Evolutionary conservation across 2,888 invertebrate species (phyloP).

Genomic region (Drosophila incognita): DNA sequence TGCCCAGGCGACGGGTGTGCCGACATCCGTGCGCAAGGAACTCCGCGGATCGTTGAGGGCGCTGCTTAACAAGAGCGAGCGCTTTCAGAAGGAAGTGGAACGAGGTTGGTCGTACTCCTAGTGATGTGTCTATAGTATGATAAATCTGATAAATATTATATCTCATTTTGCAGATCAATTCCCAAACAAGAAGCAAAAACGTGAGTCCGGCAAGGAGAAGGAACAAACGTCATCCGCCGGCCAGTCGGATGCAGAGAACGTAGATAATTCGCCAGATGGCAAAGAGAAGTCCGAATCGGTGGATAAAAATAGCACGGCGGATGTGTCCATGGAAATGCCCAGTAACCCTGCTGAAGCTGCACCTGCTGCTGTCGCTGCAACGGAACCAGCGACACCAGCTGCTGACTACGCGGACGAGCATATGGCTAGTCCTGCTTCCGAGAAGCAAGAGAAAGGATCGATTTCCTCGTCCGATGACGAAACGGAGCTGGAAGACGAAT

Average conservation of each 20-base stretch:
- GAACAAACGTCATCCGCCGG: constrained; percentile 34
- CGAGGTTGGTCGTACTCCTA: constrained; percentile 71
- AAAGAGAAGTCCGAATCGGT: constrained; percentile 22
- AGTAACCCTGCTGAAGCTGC: constrained; percentile 13
- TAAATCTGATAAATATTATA: neutral
- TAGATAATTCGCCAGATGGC: constrained; percentile 32
- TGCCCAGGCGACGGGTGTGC: constrained; percentile 84
- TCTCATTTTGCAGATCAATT: constrained; percentile 63
- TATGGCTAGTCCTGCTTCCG: constrained; percentile 57
- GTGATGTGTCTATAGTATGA: neutral
- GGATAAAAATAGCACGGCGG: constrained; percentile 23
- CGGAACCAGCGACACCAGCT: constrained; percentile 26
- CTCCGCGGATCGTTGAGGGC: constrained; percentile 83
- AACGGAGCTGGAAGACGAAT: constrained; percentile 62
- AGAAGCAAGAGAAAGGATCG: constrained; percentile 54
- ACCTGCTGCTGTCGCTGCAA: neutral
- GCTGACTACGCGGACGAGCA: constrained; percentile 55
- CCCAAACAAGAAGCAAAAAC: constrained; percentile 70
- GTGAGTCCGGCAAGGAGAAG: constrained; percentile 62
- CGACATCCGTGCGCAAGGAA: constrained; percentile 84
- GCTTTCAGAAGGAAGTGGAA: constrained; percentile 80
- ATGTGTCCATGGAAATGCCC: constrained; percentile 52
- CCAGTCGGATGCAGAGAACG: constrained; percentile 29
- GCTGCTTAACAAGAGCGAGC: constrained; percentile 82
- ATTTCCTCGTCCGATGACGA: constrained; percentile 65